Evolutionary conservation across 2,797 vertebrate species (phyloP).

Genomic region (Melanotaenia maccullochi): DNA sequence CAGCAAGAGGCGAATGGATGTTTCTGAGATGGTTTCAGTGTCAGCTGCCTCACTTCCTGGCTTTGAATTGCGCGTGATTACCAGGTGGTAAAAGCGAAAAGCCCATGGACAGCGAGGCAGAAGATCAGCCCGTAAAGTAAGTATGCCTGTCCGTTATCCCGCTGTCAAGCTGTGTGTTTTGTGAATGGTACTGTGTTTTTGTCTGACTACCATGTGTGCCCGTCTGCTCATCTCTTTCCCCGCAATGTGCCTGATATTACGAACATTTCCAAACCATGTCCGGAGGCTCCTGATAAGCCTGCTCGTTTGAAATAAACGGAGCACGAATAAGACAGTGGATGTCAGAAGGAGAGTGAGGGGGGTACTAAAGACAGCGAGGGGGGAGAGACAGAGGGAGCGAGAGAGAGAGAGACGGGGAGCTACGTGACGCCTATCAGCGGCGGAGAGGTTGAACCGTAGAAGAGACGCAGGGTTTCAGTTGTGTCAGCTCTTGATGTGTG

Average conservation of each 20-base stretch:
- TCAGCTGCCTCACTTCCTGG: conserved; percentile 42
- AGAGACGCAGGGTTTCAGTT: conserved; percentile 80
- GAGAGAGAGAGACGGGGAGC: conserved; percentile 64
- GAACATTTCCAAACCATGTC: conserved; percentile 29
- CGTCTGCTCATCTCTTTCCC: neutral
- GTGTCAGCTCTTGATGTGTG: conserved; percentile 86
- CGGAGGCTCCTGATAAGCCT: conserved; percentile 10
- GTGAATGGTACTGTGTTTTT: conserved; percentile 19
- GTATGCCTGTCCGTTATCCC: conserved; percentile 53
- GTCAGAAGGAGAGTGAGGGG: conserved; percentile 55
- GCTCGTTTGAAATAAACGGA: conserved; percentile 41
- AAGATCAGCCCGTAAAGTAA: conserved; percentile 76
- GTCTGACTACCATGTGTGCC: neutral
- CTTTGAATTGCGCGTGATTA: conserved; percentile 63
- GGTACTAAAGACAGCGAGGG: conserved; percentile 25
- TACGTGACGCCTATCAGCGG: conserved; percentile 82
- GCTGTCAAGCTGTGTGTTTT: neutral
- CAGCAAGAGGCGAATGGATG: conserved; percentile 65
- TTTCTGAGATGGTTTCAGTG: conserved; percentile 64
- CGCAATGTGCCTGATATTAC: conserved; percentile 34
- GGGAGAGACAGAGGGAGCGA: conserved; percentile 31
- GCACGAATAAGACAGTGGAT: conserved; percentile 53
- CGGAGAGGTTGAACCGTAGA: conserved; percentile 77
- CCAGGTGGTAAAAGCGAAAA: conserved; percentile 42
- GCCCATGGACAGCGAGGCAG: conserved; percentile 71